Percentiles rank a stretch among this genome's conserved stretches.
Conservation (phyloP, 2,797 vertebrate genomes). For the Chromis chromis region DNA sequence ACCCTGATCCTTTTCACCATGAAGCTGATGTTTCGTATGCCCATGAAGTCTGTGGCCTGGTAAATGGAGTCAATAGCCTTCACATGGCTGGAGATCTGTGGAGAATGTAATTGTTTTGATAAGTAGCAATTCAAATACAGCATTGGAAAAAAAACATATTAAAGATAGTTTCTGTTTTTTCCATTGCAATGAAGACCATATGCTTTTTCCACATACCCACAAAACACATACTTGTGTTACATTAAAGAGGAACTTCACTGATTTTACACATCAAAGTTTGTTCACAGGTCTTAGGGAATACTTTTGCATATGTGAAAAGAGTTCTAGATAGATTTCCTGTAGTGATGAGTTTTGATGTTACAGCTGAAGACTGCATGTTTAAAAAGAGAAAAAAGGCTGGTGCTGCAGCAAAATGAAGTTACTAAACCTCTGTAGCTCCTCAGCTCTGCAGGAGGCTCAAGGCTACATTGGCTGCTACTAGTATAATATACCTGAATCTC, state of each 20-base stretch:
- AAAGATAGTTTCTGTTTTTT: not conserved
- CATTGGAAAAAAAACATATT: not conserved
- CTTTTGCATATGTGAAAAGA: not conserved
- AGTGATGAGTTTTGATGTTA: not conserved
- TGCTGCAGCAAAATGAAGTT: not conserved
- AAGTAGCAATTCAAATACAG: not conserved
- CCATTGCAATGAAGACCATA: not conserved
- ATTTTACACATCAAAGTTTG: not conserved
- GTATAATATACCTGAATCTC: not conserved
- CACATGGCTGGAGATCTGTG: conserved; percentile 97
- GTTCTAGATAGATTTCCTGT: not conserved
- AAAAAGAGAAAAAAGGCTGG: not conserved
- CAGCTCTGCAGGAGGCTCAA: no score
- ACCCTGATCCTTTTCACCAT: conserved; percentile 99
- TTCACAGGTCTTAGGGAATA: not conserved
- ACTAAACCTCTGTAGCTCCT: not conserved
- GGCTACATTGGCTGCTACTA: not conserved
- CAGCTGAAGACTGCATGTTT: not conserved
- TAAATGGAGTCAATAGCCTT: conserved; percentile 97
- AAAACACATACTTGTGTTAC: not conserved
- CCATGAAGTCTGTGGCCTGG: conserved; percentile 94
- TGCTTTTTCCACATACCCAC: not conserved
- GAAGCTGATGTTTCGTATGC: conserved; percentile 97
- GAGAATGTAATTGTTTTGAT: conserved; percentile 32
- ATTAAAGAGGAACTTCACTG: not conserved